These are phyloP conservation scores for Chionis minor DNA, from an alignment of 2,113 vertebrate species.

Conservation along the genomic window DNA sequence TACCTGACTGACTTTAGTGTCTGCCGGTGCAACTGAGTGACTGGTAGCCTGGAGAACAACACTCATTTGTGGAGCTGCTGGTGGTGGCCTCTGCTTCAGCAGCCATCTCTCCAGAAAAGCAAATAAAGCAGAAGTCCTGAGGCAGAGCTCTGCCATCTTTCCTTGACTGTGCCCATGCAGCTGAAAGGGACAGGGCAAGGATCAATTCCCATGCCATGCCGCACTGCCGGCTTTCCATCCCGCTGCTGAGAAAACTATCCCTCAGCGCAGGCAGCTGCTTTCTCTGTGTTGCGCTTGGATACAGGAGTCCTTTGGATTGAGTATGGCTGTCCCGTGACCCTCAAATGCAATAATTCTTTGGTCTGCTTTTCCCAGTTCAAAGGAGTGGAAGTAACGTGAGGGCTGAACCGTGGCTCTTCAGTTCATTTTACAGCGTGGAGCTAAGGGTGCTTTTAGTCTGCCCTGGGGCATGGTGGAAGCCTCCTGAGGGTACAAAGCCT, in stretches of 20 bases:
- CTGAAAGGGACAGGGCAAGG: not conserved
- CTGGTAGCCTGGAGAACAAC: not conserved
- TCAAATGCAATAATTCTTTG: not conserved
- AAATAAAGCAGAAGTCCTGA: not conserved
- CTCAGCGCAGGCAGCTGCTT: not conserved
- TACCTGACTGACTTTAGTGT: not conserved
- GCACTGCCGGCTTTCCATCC: not conserved
- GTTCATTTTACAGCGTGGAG: not conserved
- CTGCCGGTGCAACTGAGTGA: not conserved
- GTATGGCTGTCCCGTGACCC: not conserved
- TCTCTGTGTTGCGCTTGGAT: not conserved
- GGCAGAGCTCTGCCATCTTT: not conserved
- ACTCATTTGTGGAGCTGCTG: not conserved
- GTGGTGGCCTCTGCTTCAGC: not conserved
- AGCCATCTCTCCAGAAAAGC: not conserved
- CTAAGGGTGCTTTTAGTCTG: not conserved
- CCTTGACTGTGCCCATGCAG: not conserved
- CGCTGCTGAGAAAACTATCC: not conserved
- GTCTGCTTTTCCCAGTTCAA: not conserved
- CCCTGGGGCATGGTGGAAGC: not conserved
- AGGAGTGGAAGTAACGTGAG: not conserved
- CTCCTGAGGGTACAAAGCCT: not conserved
- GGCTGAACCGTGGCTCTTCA: not conserved
- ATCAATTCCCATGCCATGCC: not conserved
- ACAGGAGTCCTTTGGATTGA: not conserved